Percentiles rank a stretch among this genome's conserved stretches.
Conservation (phyloP, 2,113 vertebrate species). For the Oophaga pumilio region DNA sequence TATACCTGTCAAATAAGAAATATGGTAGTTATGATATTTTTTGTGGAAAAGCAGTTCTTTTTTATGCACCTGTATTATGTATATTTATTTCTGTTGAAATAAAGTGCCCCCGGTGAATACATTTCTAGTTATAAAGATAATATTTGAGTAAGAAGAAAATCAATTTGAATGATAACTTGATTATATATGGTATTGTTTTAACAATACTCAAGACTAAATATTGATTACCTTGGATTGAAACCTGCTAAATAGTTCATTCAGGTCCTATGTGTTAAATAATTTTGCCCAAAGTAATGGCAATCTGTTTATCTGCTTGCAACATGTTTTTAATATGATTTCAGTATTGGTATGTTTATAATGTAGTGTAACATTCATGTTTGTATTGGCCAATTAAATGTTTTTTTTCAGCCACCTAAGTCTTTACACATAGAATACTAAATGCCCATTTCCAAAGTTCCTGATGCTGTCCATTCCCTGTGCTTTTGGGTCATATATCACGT, state of each 20-base stretch:
- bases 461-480: too few species aligned
- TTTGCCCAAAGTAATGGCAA: not conserved
- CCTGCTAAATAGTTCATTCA: not conserved
- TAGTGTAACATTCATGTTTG: not conserved
- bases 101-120: not conserved
- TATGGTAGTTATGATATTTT: constrained; percentile 68
- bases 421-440: too few species aligned
- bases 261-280: not conserved
- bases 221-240: not conserved
- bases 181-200: not conserved
- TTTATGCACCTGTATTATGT: not conserved
- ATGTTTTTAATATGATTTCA: too few species aligned
- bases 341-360: not conserved
- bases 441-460: too few species aligned
- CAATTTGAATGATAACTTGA: not conserved
- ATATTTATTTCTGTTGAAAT: constrained; percentile 28
- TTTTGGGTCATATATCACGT: too few species aligned
- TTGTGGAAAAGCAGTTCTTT: constrained; percentile 67
- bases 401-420: too few species aligned
- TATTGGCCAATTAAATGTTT: not conserved
- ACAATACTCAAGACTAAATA: not conserved
- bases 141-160: not conserved
- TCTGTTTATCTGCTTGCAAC: not conserved
- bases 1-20: constrained; percentile 69
- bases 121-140: not conserved